phyloP scores from a whole-genome alignment of 64 coral and sea anemone genomes.

The Actinia tenebrosa region DNA sequence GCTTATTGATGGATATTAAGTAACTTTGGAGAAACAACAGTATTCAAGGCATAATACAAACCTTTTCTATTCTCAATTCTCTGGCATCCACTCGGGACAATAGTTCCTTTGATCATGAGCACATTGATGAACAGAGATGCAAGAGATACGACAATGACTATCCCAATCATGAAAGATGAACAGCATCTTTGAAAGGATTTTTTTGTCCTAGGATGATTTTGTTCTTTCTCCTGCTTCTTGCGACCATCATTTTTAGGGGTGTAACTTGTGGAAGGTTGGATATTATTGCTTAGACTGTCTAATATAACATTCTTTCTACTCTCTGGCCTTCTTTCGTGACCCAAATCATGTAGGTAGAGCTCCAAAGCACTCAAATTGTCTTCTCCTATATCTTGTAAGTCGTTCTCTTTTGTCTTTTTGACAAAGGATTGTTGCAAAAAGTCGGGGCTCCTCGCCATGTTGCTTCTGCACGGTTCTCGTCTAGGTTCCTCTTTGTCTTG shows the following conservation, averaged over 20 bases:
- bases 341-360: not conserved
- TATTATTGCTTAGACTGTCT: not conserved
- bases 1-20: too few species aligned
- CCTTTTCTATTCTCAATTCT: not conserved
- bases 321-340: not conserved
- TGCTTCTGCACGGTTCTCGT: not conserved
- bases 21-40: too few species aligned
- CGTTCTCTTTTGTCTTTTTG: not conserved
- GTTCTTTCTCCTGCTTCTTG: not conserved
- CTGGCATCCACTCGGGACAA: not conserved
- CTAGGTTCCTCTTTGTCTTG: not conserved
- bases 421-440: not conserved
- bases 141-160: not conserved
- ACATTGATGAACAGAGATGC: slow-evolving; percentile 1
- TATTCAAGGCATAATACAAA: not conserved
- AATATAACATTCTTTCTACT: not conserved
- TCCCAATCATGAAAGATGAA: not conserved
- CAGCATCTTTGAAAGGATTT: not conserved
- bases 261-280: not conserved
- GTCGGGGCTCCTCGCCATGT: slow-evolving; percentile 1
- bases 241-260: not conserved
- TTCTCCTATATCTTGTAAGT: not conserved
- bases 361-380: not conserved
- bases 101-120: not conserved
- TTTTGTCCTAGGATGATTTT: not conserved